Conservation (phyloP, 2,888 invertebrate genomes). For the Lathronympha strigana region DNA sequence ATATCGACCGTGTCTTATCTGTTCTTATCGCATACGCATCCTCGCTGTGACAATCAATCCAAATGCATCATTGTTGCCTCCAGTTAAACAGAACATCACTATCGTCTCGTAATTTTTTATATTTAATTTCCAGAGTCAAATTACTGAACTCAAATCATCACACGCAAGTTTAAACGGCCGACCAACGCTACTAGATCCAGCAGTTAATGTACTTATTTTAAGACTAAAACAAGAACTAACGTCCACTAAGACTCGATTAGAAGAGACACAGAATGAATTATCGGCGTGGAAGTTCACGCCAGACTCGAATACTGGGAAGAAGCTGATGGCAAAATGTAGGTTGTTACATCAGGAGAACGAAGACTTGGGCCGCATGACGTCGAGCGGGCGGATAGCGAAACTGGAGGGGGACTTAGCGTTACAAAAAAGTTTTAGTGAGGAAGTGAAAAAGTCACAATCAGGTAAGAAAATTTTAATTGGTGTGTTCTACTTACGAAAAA, state of each 20-base stretch:
- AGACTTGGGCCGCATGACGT: conserved; percentile 97
- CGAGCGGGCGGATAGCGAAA: conserved; percentile 97
- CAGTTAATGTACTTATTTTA: conserved; percentile 96
- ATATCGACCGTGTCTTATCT: neutral
- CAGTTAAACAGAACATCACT: neutral
- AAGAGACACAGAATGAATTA: conserved; percentile 98
- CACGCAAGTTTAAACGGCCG: conserved; percentile 93
- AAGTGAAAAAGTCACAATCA: conserved; percentile 98
- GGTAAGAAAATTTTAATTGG: conserved; percentile 79
- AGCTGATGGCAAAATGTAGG: conserved; percentile 98
- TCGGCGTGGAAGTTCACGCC: conserved; percentile 99
- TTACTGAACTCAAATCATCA: conserved; percentile 95
- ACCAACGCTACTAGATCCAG: conserved; percentile 92
- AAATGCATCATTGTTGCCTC: neutral
- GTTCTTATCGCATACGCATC: conserved; percentile 6
- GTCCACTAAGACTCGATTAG: conserved; percentile 94
- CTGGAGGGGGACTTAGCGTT: conserved; percentile 97
- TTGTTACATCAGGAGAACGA: conserved; percentile 98
- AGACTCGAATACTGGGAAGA: conserved; percentile 99
- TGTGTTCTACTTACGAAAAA: neutral
- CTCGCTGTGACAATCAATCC: neutral
- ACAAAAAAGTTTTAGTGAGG: conserved; percentile 97
- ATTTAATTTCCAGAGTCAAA: conserved; percentile 89
- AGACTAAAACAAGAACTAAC: conserved; percentile 95
- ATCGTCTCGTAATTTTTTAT: neutral